Base-by-base conservation (phyloP, 2,113 vertebrate species). In the Pomatorhinus ruficollis region DNA sequence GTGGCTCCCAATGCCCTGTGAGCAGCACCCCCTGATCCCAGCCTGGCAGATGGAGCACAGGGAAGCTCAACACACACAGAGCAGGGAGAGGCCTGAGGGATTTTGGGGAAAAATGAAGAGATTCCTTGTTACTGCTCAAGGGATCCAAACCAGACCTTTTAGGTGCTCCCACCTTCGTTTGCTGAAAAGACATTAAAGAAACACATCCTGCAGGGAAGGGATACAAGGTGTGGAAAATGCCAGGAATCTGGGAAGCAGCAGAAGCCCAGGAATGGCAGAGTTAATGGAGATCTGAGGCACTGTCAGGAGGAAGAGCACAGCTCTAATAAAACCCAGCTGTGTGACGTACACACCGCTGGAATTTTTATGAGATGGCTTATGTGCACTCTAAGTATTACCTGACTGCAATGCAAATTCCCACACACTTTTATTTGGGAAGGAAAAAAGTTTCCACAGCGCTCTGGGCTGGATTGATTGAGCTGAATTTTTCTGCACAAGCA, bases 301-400 rank as follows among this genome's bases (percentile, higher is more conserved):
- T 89, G 89, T 95, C 97, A 94, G 95, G 87, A 92, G 91, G 97
- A 92, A 95, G 93, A 94, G 95, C 81, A 78, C 89, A 87, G 80
- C 95, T 89, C 82, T 80, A 93, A 95, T 94, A 95, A 95, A 88
- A 44, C 28, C 30, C 97, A 95, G 93, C 94, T 95, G 95, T 47
- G 42, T 96, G 95, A 97, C 87, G 21, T 94, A 95, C 72, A 28
- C 37, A 1, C 72, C 12, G 2, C 75, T 76, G 95, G 96, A 96
- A 97, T 97, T 93, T 97, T 97, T 97, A 97, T 97, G 64, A 93
- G 95, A 85, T 78, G 93, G 90, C 82, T 97, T 89, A 82, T 82
- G 90, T 17, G 57, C 89, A 63, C 91, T 90, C 35, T 23, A 72
- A 92, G 80, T 54, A 49, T 94, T 90, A 95, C 96, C 96, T 97